Evolutionary conservation across 2,797 vertebrate species (phyloP), one percentile per base, ranked within the genome.

Genomic region (Odontamblyopus rebecca): DNA sequence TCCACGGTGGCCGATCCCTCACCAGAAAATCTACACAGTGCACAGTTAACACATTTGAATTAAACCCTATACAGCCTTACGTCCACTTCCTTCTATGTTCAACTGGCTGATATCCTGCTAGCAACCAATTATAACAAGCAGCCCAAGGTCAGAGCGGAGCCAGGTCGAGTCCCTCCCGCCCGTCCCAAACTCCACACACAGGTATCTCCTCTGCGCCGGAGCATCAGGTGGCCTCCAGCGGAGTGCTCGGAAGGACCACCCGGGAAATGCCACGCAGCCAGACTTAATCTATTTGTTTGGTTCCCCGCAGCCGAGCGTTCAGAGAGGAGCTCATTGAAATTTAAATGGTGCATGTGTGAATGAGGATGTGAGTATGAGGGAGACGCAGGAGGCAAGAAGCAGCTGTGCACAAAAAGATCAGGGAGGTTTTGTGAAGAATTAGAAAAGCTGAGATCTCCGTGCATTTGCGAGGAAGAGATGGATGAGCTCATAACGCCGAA

Each of bases 281-380:
- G 78, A 82, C 75, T 73, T 78, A 82, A 88, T 88, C 82, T 81
- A 77, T 87, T 84, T 85, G 82, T 87, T 79, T 85, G 74, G 53
- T 64, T 64, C 61, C 65, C 27, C 3, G 29, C 50, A 6, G 74
- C 71, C 76, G 50, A 61, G 29, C 61, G 77, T 73, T 70, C 84
- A 72, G 67, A 57, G 23, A 75, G 73, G 72, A 54, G 68, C 78
- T 75, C 76, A 74, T 75, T 86, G 77, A 78, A 82, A 83, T 82
- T 85, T 84, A 85, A 86, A 86, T 77, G 44, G 59, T 54, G 61
- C 8, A 18, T 72, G 61, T 68, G 12, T 68, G 12, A 74, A 38
- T 41, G 48, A 62, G 50, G 11, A 66, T 48, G 68, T 23, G 50
- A 23, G 18, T 6, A 18, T 30, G 59, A 16, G 29, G 29, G 15